Evolutionary conservation across 1,140 invertebrate species (phyloP).

Genomic region (Drosophila hydei): DNA sequence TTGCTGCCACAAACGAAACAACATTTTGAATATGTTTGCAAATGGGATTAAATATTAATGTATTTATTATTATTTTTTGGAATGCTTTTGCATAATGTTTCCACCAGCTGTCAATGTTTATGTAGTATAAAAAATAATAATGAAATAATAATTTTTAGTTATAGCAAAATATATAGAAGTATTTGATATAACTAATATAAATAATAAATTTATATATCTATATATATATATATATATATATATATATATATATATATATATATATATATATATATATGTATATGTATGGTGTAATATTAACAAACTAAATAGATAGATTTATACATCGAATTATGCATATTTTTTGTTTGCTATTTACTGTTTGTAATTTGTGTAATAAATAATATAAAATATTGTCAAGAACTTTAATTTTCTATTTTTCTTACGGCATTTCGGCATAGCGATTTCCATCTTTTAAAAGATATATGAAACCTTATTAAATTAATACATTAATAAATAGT

Average conservation of each 20-base stretch:
- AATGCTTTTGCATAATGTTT: too few relatives aligned
- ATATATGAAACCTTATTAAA: too few relatives aligned
- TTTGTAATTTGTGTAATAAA: conserved; percentile 53
- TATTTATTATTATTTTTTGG: neutral
- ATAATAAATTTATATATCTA: neutral
- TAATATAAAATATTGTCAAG: conserved; percentile 6
- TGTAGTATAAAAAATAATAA: neutral
- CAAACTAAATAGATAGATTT: conserved; percentile 40
- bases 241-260: neutral
- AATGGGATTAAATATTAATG: conserved; percentile 61
- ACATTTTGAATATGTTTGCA: conserved; percentile 12
- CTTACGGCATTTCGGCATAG: neutral
- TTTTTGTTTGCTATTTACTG: conserved; percentile 29
- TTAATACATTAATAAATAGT: too few relatives aligned
- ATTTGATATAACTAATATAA: conserved; percentile 13
- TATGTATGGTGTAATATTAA: conserved; percentile 49
- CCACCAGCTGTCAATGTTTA: conserved; percentile 26
- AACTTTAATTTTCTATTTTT: neutral
- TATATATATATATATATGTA: conserved; percentile 5
- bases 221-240: neutral
- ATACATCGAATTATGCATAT: conserved; percentile 38
- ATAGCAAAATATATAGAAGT: conserved; percentile 23
- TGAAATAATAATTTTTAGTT: conserved; percentile 11
- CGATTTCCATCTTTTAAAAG: too few relatives aligned
- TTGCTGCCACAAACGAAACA: conserved; percentile 28